A percentile compares a stretch with the other conserved stretches of the same genome.
These are phyloP conservation scores for Mus minutoides DNA, from an alignment of 2,797 vertebrate species.

Conservation along the genomic window DNA sequence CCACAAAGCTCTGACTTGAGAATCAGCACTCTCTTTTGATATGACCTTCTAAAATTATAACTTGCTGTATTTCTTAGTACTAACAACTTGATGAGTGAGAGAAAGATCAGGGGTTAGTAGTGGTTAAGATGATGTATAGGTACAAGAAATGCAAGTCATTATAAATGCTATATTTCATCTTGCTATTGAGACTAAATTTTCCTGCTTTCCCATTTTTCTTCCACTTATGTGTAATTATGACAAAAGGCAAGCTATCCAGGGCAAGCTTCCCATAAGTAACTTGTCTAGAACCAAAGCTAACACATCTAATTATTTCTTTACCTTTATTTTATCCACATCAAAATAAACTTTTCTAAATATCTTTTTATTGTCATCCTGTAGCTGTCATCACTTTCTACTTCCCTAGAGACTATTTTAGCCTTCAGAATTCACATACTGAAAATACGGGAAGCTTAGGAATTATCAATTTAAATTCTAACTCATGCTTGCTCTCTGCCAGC, in stretches of 20 bases:
- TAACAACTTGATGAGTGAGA: background rate
- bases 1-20: background rate
- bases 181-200: background rate
- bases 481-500: constrained; percentile 40
- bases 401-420: constrained; percentile 49
- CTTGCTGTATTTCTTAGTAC: background rate
- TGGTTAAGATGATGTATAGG: no score
- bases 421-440: constrained; percentile 51
- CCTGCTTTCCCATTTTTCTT: constrained; percentile 21
- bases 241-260: background rate
- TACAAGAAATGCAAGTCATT: background rate
- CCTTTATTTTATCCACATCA: constrained; percentile 58
- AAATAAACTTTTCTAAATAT: constrained; percentile 66
- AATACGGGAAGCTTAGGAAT: constrained; percentile 51
- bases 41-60: background rate
- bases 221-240: background rate
- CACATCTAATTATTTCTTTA: constrained; percentile 66
- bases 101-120: background rate
- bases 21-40: background rate
- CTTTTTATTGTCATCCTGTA: constrained; percentile 58
- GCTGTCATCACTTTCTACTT: constrained; percentile 63
- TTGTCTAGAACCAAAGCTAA: constrained; percentile 10
- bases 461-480: constrained; percentile 70
- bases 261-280: background rate
- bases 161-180: background rate